Percentiles rank a stretch among this genome's conserved stretches.
Conservation (phyloP, 2,888 invertebrate species). For the Schrankia costaestrigalis region DNA sequence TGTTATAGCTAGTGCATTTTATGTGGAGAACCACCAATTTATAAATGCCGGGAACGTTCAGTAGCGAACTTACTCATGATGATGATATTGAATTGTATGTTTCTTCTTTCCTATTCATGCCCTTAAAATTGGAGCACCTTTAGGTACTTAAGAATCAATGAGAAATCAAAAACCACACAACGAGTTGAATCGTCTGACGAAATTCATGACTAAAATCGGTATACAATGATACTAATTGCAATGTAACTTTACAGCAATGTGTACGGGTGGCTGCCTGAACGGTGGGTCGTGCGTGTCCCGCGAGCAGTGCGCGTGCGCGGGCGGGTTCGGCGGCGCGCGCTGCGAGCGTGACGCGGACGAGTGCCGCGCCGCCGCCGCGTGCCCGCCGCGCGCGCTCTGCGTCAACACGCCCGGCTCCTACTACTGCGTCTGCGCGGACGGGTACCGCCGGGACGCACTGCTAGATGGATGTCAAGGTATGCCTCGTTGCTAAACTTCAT, state of each 20-base stretch:
- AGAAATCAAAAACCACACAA: too few relatives aligned
- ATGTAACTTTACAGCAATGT: slow-evolving; percentile 82
- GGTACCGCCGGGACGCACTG: slow-evolving; percentile 83
- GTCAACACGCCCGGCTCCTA: slow-evolving; percentile 95
- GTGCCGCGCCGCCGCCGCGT: slow-evolving; percentile 84
- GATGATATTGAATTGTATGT: too few relatives aligned
- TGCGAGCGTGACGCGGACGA: slow-evolving; percentile 95
- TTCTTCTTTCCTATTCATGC: too few relatives aligned
- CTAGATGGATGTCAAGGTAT: slow-evolving; percentile 83
- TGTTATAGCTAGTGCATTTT: too few relatives aligned
- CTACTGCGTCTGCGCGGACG: slow-evolving; percentile 91
- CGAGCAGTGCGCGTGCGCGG: slow-evolving; percentile 88
- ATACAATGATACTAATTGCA: background rate
- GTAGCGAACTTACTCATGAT: too few relatives aligned
- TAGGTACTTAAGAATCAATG: too few relatives aligned
- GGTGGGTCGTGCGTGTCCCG: slow-evolving; percentile 90
- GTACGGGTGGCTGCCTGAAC: slow-evolving; percentile 89
- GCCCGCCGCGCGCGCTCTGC: slow-evolving; percentile 88
- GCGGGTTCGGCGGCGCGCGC: slow-evolving; percentile 89
- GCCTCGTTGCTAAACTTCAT: too few relatives aligned
- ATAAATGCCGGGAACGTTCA: too few relatives aligned
- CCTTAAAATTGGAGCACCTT: too few relatives aligned
- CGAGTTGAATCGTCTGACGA: too few relatives aligned
- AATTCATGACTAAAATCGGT: background rate
- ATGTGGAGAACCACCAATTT: too few relatives aligned